These are phyloP conservation scores for Zhuqinia jingwanae DNA, from an alignment of 2,888 invertebrate species.

Conservation along the genomic window DNA sequence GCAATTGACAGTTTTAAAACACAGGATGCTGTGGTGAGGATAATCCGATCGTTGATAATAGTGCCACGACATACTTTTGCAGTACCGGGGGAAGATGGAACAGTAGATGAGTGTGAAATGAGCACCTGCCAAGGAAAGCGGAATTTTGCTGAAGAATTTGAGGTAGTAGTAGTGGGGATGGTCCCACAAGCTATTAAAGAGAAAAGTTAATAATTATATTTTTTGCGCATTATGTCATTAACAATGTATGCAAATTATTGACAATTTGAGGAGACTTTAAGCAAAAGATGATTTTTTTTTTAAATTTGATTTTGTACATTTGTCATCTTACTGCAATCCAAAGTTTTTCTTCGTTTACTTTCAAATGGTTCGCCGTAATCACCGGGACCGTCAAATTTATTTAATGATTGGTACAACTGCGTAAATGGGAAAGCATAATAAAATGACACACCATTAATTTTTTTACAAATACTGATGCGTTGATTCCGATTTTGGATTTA, in stretches of 20 bases:
- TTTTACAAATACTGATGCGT: no score
- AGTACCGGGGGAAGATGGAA: not conserved
- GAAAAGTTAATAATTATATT: no score
- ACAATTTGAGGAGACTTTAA: no score
- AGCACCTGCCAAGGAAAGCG: not conserved
- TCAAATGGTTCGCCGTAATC: not conserved
- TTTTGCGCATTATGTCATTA: no score
- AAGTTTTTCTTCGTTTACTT: not conserved
- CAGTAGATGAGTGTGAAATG: not conserved
- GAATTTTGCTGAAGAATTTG: not conserved
- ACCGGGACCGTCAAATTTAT: not conserved
- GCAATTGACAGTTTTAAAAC: conserved; percentile 1
- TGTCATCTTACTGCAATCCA: conserved; percentile 44
- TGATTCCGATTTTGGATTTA: no score
- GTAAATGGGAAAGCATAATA: no score
- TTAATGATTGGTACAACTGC: not conserved
- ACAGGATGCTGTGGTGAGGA: conserved; percentile 57
- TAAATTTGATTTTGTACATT: no score
- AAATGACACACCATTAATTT: no score
- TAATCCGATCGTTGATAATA: conserved; percentile 54
- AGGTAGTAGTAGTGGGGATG: not conserved
- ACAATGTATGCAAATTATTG: no score
- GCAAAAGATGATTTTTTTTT: no score
- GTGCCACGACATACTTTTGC: conserved; percentile 49
- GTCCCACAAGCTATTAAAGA: conserved; percentile 39